phyloP scores from a whole-genome alignment of 2,888 invertebrate genomes.

The Anorthoa munda region DNA sequence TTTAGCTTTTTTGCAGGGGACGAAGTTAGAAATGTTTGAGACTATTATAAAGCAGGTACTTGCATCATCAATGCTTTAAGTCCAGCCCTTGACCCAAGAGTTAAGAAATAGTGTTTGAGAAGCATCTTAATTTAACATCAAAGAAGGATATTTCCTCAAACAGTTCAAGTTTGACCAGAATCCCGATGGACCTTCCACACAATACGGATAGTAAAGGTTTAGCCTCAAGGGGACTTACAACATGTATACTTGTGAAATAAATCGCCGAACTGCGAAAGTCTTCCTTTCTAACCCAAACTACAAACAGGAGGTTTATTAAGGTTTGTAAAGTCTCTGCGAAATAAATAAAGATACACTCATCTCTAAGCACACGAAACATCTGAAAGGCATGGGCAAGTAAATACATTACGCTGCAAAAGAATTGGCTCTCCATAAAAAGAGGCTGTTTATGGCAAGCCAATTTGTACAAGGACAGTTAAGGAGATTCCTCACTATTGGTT shows the following conservation, averaged over 20 bases:
- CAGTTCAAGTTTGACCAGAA: slow-evolving; percentile 31
- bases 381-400: slow-evolving; percentile 26
- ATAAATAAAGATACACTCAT: slow-evolving; percentile 30
- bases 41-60: background rate
- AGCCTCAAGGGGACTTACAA: slow-evolving; percentile 38
- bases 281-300: slow-evolving; percentile 44
- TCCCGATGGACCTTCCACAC: slow-evolving; percentile 44
- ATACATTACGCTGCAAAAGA: slow-evolving; percentile 33
- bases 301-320: slow-evolving; percentile 38
- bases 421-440: slow-evolving; percentile 43
- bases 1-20: background rate
- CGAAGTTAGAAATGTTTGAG: background rate
- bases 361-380: slow-evolving; percentile 10
- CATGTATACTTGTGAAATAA: slow-evolving; percentile 50
- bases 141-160: background rate
- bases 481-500: slow-evolving; percentile 47
- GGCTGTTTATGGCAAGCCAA: slow-evolving; percentile 48
- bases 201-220: slow-evolving; percentile 57
- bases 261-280: slow-evolving; percentile 33
- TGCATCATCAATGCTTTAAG: background rate
- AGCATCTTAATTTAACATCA: background rate
- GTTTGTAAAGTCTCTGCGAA: slow-evolving; percentile 21
- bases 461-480: slow-evolving; percentile 48
- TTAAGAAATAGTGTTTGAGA: background rate
- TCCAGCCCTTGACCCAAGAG: background rate